phyloP scores from a whole-genome alignment of 2,888 invertebrate species.

The Mesorhabditis spiculigera region DNA sequence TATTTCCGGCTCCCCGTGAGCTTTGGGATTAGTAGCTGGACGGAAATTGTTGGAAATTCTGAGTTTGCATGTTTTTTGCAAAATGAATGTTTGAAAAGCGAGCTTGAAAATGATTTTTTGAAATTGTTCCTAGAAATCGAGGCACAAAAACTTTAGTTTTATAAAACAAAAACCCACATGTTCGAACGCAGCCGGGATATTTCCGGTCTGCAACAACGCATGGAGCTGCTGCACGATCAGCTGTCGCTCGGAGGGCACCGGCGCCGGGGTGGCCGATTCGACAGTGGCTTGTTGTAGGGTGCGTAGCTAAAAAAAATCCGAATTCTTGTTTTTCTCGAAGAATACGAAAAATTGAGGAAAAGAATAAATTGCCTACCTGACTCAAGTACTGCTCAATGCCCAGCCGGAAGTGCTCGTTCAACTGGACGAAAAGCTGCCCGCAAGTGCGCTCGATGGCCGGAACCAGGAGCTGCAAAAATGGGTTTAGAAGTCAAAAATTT shows the following conservation, averaged over 20 bases:
- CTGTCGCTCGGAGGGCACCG: conserved; percentile 13
- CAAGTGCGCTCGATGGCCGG: conserved; percentile 45
- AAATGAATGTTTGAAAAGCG: too few relatives aligned
- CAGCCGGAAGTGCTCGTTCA: conserved; percentile 80
- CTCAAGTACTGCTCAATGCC: conserved; percentile 70
- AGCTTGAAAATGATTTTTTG: not conserved
- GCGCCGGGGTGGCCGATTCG: conserved; percentile 31
- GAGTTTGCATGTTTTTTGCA: too few relatives aligned
- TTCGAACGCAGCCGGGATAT: conserved; percentile 59
- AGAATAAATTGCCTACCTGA: conserved; percentile 10
- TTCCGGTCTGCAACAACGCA: conserved; percentile 49
- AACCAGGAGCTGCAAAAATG: conserved; percentile 21
- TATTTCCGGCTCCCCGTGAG: too few relatives aligned
- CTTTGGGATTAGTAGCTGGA: too few relatives aligned
- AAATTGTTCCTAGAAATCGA: too few relatives aligned
- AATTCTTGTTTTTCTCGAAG: not conserved
- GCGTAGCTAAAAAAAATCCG: conserved; percentile 14
- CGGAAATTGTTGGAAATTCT: too few relatives aligned
- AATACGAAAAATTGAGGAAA: not conserved
- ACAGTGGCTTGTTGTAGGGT: conserved; percentile 56
- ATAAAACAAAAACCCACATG: conserved; percentile 45
- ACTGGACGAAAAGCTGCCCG: conserved; percentile 75
- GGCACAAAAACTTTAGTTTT: not conserved
- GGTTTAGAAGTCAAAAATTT: not conserved
- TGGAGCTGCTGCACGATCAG: conserved; percentile 27